phyloP scores from a whole-genome alignment of 2,113 vertebrate species.

The Nothocercus julius region DNA sequence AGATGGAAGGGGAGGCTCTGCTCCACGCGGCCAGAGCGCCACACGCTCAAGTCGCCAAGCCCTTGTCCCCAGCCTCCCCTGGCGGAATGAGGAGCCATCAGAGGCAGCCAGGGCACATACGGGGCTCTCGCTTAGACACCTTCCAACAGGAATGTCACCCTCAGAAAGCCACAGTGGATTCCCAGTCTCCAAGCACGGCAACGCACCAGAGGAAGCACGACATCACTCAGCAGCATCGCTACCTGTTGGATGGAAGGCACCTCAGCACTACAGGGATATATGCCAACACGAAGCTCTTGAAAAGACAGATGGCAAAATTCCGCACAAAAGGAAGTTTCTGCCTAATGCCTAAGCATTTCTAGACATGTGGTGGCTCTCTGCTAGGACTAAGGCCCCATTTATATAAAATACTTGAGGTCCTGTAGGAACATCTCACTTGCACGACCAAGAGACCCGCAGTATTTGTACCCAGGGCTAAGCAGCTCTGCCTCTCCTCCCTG shows the following conservation, averaged over 20 bases:
- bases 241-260: not conserved
- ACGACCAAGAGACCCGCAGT: not conserved
- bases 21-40: not conserved
- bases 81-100: accelerated
- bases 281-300: too few species aligned
- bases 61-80: not conserved
- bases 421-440: too few species aligned
- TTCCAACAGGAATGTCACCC: not conserved
- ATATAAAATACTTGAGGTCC: not conserved
- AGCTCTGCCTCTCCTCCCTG: not conserved
- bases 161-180: not conserved
- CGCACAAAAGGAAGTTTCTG: not conserved
- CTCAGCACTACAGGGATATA: not conserved
- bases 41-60: not conserved
- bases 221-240: not conserved
- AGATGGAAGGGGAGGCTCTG: not conserved
- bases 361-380: too few species aligned
- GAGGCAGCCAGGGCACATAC: accelerated
- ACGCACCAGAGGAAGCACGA: accelerated
- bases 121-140: not conserved
- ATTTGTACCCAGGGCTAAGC: not conserved
- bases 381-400: not conserved
- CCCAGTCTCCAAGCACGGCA: not conserved
- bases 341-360: too few species aligned
- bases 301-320: not conserved